phyloP scores from a whole-genome alignment of 2,888 invertebrate species.

The Lumbricus terrestris region DNA sequence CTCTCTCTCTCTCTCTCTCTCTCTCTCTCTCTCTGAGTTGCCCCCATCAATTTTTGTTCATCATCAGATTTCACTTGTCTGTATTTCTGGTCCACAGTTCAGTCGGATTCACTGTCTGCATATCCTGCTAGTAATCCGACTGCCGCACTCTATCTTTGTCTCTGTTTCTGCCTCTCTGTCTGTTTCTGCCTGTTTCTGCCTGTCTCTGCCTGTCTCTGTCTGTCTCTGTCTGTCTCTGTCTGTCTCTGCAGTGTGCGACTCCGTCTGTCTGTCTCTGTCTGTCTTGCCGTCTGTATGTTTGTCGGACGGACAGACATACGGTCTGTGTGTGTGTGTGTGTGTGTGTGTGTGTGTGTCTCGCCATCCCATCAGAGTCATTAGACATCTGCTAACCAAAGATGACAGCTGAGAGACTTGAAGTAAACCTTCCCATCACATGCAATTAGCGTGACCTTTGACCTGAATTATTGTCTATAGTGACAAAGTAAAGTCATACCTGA shows the following conservation, averaged over 20 bases:
- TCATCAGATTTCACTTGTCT: background rate
- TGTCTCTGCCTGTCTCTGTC: too few species aligned
- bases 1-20: background rate
- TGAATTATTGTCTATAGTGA: too few species aligned
- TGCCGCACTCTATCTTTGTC: background rate
- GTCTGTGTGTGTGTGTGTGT: too few species aligned
- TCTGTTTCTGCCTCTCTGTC: background rate
- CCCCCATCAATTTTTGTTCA: background rate
- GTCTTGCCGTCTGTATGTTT: background rate
- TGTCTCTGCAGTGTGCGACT: too few species aligned
- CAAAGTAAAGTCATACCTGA: too few species aligned
- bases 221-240: too few species aligned
- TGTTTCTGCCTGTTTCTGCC: too few species aligned
- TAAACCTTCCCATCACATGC: background rate
- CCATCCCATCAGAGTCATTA: background rate
- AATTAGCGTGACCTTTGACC: background rate
- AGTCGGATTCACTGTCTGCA: background rate
- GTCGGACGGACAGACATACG: too few species aligned
- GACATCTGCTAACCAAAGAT: background rate
- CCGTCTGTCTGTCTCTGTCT: too few species aligned
- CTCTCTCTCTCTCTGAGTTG: background rate
- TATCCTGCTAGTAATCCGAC: background rate
- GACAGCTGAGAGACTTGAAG: background rate
- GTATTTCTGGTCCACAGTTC: constrained; percentile 3
- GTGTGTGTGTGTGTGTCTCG: background rate